Evolutionary conservation across 2,797 vertebrate genomes (phyloP).

Genomic region (Notamacropus eugenii): DNA sequence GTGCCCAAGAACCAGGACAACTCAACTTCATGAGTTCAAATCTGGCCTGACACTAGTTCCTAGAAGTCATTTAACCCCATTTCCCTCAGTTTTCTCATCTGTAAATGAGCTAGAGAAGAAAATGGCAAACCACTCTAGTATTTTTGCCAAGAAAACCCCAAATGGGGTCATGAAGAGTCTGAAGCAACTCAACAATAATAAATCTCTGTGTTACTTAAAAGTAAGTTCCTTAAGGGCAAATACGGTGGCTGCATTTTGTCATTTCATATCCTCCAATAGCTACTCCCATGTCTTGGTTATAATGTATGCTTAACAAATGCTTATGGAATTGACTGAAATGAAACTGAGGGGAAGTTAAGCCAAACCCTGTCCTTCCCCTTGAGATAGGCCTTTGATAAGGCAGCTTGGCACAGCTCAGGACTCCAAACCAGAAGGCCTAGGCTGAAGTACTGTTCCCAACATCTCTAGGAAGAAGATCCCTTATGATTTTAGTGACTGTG

Average conservation of each 20-base stretch:
- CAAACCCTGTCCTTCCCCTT: neutral
- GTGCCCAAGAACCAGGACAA: neutral
- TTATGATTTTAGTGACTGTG: neutral
- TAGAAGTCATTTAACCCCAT: neutral
- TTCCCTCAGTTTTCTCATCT: neutral
- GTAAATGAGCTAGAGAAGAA: neutral
- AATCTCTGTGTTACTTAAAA: neutral
- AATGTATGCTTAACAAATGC: neutral
- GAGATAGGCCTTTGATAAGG: neutral
- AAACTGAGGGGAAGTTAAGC: neutral
- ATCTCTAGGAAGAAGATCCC: neutral
- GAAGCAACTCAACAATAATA: neutral
- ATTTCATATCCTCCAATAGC: neutral
- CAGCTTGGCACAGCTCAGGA: neutral
- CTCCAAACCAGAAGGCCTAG: neutral
- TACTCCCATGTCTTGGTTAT: neutral
- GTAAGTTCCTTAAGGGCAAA: neutral
- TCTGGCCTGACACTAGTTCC: neutral
- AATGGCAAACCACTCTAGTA: neutral
- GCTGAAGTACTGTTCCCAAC: neutral
- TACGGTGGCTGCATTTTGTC: neutral
- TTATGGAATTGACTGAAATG: neutral
- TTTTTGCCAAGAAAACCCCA: no score
- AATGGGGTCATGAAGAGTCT: no score
- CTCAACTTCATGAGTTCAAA: neutral